Evolutionary conservation across 2,888 invertebrate species (phyloP).

Genomic region (Esperia sulphurella): DNA sequence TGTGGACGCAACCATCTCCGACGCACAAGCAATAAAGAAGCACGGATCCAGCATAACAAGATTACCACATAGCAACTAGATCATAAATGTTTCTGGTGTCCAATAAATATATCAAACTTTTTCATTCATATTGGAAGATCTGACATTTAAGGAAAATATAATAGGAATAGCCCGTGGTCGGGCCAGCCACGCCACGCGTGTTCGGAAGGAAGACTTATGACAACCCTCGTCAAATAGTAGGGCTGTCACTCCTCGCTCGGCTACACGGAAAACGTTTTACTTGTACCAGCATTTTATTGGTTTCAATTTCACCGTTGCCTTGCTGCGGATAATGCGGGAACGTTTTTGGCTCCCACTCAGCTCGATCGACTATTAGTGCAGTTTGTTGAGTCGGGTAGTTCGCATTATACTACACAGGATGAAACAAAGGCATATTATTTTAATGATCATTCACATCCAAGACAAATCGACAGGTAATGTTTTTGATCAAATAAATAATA

Average conservation of each 20-base stretch:
- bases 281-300: conserved; percentile 69
- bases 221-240: conserved; percentile 65
- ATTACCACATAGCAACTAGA: not conserved
- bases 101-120: too few relatives aligned
- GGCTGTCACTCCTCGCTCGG: conserved; percentile 41
- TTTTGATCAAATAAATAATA: too few relatives aligned
- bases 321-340: conserved; percentile 46
- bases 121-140: too few relatives aligned
- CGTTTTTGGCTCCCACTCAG: conserved; percentile 33
- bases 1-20: too few relatives aligned
- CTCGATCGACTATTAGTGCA: conserved; percentile 34
- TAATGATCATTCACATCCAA: too few relatives aligned
- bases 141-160: not conserved
- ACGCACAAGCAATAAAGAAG: too few relatives aligned
- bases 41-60: too few relatives aligned
- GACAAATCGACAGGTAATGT: too few relatives aligned
- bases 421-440: not conserved
- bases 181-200: conserved; percentile 15
- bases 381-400: conserved; percentile 24
- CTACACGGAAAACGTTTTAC: conserved; percentile 71
- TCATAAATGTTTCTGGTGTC: not conserved
- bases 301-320: conserved; percentile 71
- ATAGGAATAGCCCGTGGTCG: conserved; percentile 2
- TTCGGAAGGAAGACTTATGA: conserved; percentile 69
- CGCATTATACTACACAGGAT: not conserved